A percentile compares a stretch with the other conserved stretches of the same genome.
These are phyloP conservation scores for Alethe castanea DNA, from an alignment of 2,113 vertebrate genomes.

Conservation along the genomic window DNA sequence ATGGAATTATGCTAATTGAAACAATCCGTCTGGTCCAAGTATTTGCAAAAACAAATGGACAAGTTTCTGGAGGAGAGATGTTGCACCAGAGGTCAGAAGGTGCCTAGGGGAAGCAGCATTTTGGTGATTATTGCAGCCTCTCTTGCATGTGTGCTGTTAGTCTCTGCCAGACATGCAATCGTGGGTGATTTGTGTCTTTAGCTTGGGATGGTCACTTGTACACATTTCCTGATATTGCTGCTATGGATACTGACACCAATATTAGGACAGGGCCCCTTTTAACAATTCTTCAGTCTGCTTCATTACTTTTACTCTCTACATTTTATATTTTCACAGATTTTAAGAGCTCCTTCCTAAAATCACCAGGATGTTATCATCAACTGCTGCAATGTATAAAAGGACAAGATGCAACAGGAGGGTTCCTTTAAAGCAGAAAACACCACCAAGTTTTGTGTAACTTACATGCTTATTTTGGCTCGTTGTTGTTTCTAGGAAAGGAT, in stretches of 20 bases:
- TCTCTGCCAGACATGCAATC: accelerated
- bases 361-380: background rate
- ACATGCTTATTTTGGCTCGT: background rate
- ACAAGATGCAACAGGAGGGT: background rate
- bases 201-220: background rate
- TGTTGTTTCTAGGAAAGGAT: background rate
- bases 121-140: background rate
- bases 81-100: background rate
- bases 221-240: too few relatives aligned
- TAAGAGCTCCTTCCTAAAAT: background rate
- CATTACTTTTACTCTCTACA: background rate
- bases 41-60: background rate
- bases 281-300: background rate
- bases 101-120: accelerated
- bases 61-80: background rate
- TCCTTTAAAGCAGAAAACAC: background rate
- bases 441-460: background rate
- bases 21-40: background rate
- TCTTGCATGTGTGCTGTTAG: background rate
- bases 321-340: background rate
- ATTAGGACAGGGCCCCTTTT: background rate
- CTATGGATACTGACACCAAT: background rate
- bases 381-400: accelerated
- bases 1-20: accelerated
- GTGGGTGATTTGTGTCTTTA: background rate